Evolutionary conservation across 1,140 invertebrate species (phyloP).

Genomic region (Drosophila fuyamai): DNA sequence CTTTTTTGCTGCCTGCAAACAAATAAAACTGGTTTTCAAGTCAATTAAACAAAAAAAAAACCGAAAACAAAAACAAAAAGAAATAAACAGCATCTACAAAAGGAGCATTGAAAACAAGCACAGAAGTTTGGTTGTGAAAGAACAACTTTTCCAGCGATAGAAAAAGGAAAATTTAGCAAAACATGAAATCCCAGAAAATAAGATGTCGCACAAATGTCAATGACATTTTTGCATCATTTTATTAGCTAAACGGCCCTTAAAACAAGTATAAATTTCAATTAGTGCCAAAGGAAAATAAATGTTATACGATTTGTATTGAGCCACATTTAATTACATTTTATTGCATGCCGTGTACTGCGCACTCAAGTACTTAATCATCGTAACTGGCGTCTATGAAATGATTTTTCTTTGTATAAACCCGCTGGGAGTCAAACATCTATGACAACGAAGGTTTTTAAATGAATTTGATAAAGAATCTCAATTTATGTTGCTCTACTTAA

Average conservation of each 20-base stretch:
- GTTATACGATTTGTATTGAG: constrained; percentile 12
- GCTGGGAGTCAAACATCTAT: no score
- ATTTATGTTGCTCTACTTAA: no score
- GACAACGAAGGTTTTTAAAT: no score
- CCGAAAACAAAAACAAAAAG: constrained; percentile 17
- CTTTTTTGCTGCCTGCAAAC: constrained; percentile 65
- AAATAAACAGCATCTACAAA: constrained; percentile 25
- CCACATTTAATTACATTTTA: neutral
- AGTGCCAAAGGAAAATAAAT: constrained; percentile 11
- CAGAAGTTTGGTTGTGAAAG: constrained; percentile 17
- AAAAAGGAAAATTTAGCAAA: neutral
- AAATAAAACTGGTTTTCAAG: constrained; percentile 79
- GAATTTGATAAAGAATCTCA: no score
- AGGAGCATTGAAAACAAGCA: constrained; percentile 36
- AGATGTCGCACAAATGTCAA: neutral
- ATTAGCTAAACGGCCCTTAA: neutral
- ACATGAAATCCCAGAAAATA: constrained; percentile 3
- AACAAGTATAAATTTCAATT: constrained; percentile 10
- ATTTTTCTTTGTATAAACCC: no score
- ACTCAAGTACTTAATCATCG: constrained; percentile 20
- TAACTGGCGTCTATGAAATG: no score
- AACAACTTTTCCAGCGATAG: constrained; percentile 47
- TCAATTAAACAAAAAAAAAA: constrained; percentile 72
- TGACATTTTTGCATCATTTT: neutral
- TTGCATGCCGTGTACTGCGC: no score